Conservation (phyloP, 2,113 vertebrate species). For the Dissostichus mawsoni region DNA sequence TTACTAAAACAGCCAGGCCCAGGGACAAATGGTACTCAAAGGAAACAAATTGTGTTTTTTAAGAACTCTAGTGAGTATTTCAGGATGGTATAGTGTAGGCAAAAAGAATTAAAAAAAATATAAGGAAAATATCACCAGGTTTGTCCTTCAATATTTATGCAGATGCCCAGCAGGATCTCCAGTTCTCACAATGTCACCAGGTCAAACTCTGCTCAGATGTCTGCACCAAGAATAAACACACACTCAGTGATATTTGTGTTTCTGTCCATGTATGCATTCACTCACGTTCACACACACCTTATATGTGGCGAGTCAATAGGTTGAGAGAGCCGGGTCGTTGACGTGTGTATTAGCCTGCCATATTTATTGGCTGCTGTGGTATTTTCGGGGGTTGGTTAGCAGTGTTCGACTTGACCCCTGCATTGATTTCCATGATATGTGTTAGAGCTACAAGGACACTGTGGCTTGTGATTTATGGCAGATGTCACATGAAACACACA, state of each 20-base stretch:
- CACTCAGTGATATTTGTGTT: constrained; percentile 37
- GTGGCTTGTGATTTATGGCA: constrained; percentile 77
- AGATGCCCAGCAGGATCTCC: not conserved
- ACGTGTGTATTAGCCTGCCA: constrained; percentile 69
- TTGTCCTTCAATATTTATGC: not conserved
- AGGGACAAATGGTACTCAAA: not conserved
- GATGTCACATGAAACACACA: constrained; percentile 68
- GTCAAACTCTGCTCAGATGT: constrained; percentile 29
- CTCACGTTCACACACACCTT: constrained; percentile 27
- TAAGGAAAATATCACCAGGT: not conserved
- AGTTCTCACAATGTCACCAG: constrained; percentile 39
- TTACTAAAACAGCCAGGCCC: not conserved
- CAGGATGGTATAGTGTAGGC: not conserved
- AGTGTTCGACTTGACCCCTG: constrained; percentile 78
- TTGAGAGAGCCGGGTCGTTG: constrained; percentile 63
- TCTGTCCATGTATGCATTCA: constrained; percentile 29
- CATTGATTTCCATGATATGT: constrained; percentile 82
- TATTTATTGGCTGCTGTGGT: constrained; percentile 77
- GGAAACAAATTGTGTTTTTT: not conserved
- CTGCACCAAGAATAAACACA: constrained; percentile 29
- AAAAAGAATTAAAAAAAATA: not conserved
- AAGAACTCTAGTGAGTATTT: not conserved
- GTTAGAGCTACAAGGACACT: constrained; percentile 78
- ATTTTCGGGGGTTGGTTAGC: constrained; percentile 64
- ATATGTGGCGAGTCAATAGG: constrained; percentile 53